Base-by-base conservation (phyloP, 2,113 vertebrate genomes). In the Hippocampus barbouri region DNA sequence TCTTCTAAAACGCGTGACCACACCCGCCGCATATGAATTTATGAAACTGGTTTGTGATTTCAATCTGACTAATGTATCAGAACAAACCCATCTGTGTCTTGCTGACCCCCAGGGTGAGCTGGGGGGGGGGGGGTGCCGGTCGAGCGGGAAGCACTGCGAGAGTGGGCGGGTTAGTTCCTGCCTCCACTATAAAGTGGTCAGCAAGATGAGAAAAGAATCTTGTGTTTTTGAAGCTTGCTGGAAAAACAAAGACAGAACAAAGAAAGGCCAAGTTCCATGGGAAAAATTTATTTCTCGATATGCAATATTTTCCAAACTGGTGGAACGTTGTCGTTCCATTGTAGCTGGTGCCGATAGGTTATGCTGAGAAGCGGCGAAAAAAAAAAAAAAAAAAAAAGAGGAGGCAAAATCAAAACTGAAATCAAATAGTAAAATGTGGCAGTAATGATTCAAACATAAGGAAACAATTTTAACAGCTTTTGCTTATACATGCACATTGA, bases 281-380 rank as follows among this genome's bases (percentile, higher is more conserved):
- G 94, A 95, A 95, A 90, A 94, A 94, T 95, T 94, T 95, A 95
- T 95, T 95, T 93, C 93, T 94, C 94, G 94, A 94, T 95, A 95
- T 94, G 90, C 87, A 76, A 86, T 89, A 89, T 86, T 92, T 94
- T 94, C 94, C 94, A 94, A 92, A 93, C 90, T 94, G 92, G 90
- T 92, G 93, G 93, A 92, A 93, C 89, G 74, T 88, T 90, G 62
- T 66, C 90, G 89, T 91, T 94, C 92, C 92, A 91, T 90, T 88
- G 87, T 92, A 93, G 93, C 91, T 91, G 90, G 92, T 91, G 90
- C 86, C 86, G 87, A 88, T 85, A 91, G 87, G 86, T 91, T 90
- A 92, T 82, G 88, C 86, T 89, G 89, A 92, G 92, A 91, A 92
- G 92, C 92, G 90, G 88, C 89, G 79, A 89, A 49, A 23, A 12